phyloP scores from a whole-genome alignment of 2,797 vertebrate species.

The Ctenosaura bakeri region DNA sequence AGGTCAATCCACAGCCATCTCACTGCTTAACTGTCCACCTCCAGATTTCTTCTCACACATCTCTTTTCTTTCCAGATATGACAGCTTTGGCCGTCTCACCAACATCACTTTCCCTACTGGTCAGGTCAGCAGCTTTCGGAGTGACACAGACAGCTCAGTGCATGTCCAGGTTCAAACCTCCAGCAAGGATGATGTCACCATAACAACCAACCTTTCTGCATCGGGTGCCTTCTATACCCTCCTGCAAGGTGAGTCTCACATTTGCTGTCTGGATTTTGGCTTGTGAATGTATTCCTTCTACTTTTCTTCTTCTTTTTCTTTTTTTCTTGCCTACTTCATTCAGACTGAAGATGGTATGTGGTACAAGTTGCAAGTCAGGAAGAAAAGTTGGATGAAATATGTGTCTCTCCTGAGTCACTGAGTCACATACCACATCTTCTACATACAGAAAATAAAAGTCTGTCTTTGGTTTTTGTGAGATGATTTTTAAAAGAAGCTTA shows the following conservation, averaged over 20 bases:
- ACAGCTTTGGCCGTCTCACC: constrained; percentile 94
- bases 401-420: background rate
- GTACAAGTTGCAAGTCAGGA: background rate
- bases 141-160: constrained; percentile 92
- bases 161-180: constrained; percentile 94
- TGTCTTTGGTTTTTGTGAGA: background rate
- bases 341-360: too few species aligned
- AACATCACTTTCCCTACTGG: constrained; percentile 98
- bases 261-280: background rate
- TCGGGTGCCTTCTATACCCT: constrained; percentile 97
- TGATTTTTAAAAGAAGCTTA: background rate
- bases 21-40: background rate
- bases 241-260: constrained; percentile 88
- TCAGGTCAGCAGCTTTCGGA: constrained; percentile 95
- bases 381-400: background rate
- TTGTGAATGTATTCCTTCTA: too few species aligned
- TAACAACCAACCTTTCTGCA: constrained; percentile 97
- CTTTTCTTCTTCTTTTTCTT: background rate
- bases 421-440: background rate
- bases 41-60: constrained; percentile 32
- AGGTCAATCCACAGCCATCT: background rate
- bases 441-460: background rate
- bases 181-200: constrained; percentile 94
- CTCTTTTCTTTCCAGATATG: constrained; percentile 85
- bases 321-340: background rate